phyloP scores from a whole-genome alignment of 2,888 invertebrate genomes.

The Melinopterus prodromus region DNA sequence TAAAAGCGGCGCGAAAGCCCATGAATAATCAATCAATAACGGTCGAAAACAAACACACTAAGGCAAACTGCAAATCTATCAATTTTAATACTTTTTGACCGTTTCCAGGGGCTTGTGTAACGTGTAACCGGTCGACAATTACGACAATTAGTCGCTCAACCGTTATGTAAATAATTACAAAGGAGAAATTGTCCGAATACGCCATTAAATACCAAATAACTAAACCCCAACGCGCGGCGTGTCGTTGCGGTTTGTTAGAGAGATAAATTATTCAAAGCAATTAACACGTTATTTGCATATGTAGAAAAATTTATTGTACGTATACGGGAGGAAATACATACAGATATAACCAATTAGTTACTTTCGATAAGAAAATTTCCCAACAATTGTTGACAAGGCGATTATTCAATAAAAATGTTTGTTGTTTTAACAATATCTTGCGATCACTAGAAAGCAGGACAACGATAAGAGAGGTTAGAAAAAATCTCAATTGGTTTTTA shows the following conservation, averaged over 20 bases:
- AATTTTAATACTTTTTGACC: neutral
- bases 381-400: too few relatives aligned
- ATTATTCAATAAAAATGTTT: too few relatives aligned
- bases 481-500: too few relatives aligned
- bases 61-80: neutral
- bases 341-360: too few relatives aligned
- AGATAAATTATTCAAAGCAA: neutral
- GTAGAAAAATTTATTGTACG: too few relatives aligned
- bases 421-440: too few relatives aligned
- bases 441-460: too few relatives aligned
- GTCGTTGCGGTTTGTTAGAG: neutral
- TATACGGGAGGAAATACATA: too few relatives aligned
- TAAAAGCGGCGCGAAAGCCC: neutral
- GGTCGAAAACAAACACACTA: neutral
- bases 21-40: neutral
- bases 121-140: neutral
- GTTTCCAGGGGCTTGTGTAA: neutral
- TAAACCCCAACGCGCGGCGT: too few relatives aligned
- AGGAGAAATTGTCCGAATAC: neutral
- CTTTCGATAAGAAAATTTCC: too few relatives aligned
- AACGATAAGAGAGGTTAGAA: too few relatives aligned
- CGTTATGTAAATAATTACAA: neutral
- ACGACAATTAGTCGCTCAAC: neutral
- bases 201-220: neutral
- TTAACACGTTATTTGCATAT: neutral